Evolutionary conservation across 2,797 vertebrate genomes (phyloP).

Genomic region (Notolepis coatsorum): DNA sequence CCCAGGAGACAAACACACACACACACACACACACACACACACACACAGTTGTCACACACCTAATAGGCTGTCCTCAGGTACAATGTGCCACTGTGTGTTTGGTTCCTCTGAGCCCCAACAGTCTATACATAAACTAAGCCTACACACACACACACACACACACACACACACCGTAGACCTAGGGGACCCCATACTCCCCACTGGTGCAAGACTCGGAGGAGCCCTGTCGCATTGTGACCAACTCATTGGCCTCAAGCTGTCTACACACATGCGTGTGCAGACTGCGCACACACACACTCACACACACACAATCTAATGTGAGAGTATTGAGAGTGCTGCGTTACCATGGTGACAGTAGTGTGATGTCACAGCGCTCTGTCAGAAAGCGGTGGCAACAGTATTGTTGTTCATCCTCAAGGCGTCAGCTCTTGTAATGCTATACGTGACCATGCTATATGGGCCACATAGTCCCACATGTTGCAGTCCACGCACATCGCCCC

Average conservation of each 20-base stretch:
- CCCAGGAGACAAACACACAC: conserved; percentile 1
- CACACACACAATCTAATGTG: conserved; percentile 32
- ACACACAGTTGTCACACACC: conserved; percentile 17
- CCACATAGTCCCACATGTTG: conserved; percentile 37
- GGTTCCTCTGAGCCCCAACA: conserved; percentile 25
- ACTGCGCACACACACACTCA: conserved; percentile 32
- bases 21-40: conserved; percentile 20
- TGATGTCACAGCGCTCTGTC: conserved; percentile 66
- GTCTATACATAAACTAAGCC: conserved; percentile 36
- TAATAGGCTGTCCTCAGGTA: not conserved
- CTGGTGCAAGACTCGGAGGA: conserved; percentile 49
- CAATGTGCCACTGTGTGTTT: not conserved
- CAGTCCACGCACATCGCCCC: conserved; percentile 23
- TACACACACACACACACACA: conserved; percentile 32
- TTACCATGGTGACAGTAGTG: conserved; percentile 71
- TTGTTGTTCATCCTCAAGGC: conserved; percentile 57
- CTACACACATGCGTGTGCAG: conserved; percentile 45
- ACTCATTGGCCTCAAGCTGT: conserved; percentile 62
- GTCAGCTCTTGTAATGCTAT: not conserved
- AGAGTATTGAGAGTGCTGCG: conserved; percentile 44
- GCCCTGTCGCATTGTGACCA: conserved; percentile 65
- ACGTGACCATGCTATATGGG: no score
- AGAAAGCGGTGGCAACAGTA: conserved; percentile 46
- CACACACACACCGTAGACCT: conserved; percentile 34
- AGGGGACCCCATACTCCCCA: conserved; percentile 34